Evolutionary conservation across 2,797 vertebrate species (phyloP), one percentile per base, ranked within the genome.

Genomic region (Pipistrellus pygmaeus): DNA sequence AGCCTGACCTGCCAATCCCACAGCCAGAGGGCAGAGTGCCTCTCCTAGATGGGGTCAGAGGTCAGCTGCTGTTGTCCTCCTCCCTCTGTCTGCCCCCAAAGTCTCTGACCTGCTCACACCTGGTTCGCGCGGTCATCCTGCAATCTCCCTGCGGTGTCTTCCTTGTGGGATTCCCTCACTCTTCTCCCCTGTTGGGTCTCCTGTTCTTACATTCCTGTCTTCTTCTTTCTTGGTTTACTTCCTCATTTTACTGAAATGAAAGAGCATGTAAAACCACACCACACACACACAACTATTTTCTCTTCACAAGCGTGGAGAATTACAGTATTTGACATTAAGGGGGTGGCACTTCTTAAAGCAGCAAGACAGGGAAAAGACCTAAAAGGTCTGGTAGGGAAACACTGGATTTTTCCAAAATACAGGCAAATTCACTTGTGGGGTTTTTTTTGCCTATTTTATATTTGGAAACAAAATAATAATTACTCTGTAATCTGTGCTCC

Each of bases 401-500:
- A 41, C 60, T 53, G 20, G 23, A 66, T 76, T 72, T 76, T 71
- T 57, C 44, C 57, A 60, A 71, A 62, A 38, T 20, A 48, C 14
- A 41, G 57, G 25, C 7, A 17, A 64, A 88, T 10, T 14, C 38
- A 68, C 62, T 38, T 82, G 71, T 91, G 64, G 44, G 44, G 11
- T 44, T 85, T 55, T 35, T 44, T 48, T 44, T 75, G 25, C n/a
- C 75, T 41, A 21, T 66, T 60, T 21, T 20, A 21, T 20, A n/a
- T 72, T 51, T 88, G 72, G 48, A 91, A 82, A n/a, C 75, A 14
- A 73, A 88, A 72, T 60, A 95, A 66, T 87, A 53, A 89, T 68
- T 80, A 60, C 27, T 57, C 69, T 64, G 32, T 46, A 66, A 78
- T n/a, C 80, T 76, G 23, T 73, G 32, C 11, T 68, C 75, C 81